These are phyloP conservation scores for Ectropis crepuscularia DNA, from an alignment of 2,888 invertebrate genomes.

Conservation along the genomic window DNA sequence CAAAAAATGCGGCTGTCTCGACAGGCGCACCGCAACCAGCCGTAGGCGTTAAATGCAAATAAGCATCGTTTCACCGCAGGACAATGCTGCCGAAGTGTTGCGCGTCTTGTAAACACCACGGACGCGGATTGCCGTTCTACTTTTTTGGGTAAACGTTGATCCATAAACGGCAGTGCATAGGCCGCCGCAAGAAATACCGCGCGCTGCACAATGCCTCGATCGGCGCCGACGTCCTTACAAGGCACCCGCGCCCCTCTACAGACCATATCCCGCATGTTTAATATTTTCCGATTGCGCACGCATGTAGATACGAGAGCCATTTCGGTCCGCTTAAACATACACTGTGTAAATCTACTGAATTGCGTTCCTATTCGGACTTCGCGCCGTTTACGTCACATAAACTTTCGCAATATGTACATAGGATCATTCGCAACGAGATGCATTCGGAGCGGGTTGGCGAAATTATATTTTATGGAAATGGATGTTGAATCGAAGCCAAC, in stretches of 20 bases:
- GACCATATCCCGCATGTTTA: constrained; percentile 63
- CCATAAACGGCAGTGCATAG: constrained; percentile 78
- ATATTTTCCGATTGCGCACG: constrained; percentile 58
- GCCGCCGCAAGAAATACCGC: constrained; percentile 76
- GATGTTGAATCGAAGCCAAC: constrained; percentile 77
- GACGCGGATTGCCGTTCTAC: constrained; percentile 79
- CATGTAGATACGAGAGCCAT: constrained; percentile 47
- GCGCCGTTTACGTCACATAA: constrained; percentile 53
- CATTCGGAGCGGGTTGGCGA: constrained; percentile 64
- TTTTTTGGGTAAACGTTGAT: constrained; percentile 81
- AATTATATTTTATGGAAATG: constrained; percentile 81
- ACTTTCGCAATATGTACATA: constrained; percentile 57
- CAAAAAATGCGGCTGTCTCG: constrained; percentile 54
- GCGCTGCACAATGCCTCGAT: constrained; percentile 76
- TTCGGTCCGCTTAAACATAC: constrained; percentile 58
- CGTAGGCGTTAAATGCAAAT: constrained; percentile 81
- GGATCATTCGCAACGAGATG: constrained; percentile 66
- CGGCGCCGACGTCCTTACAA: constrained; percentile 65
- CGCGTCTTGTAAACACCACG: constrained; percentile 78
- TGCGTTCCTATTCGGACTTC: constrained; percentile 38
- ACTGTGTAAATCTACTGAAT: constrained; percentile 45
- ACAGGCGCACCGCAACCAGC: constrained; percentile 45
- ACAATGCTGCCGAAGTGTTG: constrained; percentile 79
- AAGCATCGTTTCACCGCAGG: constrained; percentile 72
- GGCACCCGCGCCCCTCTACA: constrained; percentile 68